These are phyloP conservation scores for Poeciliopsis prolifica DNA, from an alignment of 2,113 vertebrate genomes.

Conservation along the genomic window DNA sequence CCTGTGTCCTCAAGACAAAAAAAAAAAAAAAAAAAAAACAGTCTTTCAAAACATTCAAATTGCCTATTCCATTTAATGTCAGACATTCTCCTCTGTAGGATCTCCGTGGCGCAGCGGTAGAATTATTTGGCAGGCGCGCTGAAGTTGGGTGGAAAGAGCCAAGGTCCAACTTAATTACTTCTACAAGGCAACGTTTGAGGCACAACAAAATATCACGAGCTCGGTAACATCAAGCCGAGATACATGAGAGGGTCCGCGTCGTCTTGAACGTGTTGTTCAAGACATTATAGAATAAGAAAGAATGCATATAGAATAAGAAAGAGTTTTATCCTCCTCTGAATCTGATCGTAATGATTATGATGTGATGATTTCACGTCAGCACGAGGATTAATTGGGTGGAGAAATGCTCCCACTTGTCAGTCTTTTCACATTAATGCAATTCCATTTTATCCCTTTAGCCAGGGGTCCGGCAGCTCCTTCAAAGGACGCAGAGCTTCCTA, in stretches of 20 bases:
- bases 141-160: conserved; percentile 22
- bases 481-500: conserved; percentile 32
- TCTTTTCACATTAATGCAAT: conserved; percentile 58
- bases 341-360: conserved; percentile 38
- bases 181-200: conserved; percentile 33
- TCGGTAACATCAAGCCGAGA: conserved; percentile 24
- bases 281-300: conserved; percentile 7
- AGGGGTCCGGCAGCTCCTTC: conserved; percentile 46
- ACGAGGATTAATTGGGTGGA: conserved; percentile 54
- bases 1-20: conserved; percentile 45
- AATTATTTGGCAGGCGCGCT: background rate
- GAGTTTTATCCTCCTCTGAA: conserved; percentile 28
- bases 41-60: conserved; percentile 36
- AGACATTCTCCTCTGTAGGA: background rate
- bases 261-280: conserved; percentile 33
- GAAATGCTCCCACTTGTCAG: conserved; percentile 30
- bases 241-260: conserved; percentile 21
- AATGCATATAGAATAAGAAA: conserved; percentile 64
- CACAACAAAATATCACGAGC: conserved; percentile 19
- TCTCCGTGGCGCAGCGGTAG: background rate
- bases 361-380: conserved; percentile 29
- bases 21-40: conserved; percentile 29
- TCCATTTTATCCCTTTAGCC: conserved; percentile 60
- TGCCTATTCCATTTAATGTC: conserved; percentile 14
- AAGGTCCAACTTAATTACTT: conserved; percentile 47